Evolutionary conservation across 2,113 vertebrate genomes (phyloP), one percentile per base, ranked within the genome.

Genomic region (Colossoma macropomum): DNA sequence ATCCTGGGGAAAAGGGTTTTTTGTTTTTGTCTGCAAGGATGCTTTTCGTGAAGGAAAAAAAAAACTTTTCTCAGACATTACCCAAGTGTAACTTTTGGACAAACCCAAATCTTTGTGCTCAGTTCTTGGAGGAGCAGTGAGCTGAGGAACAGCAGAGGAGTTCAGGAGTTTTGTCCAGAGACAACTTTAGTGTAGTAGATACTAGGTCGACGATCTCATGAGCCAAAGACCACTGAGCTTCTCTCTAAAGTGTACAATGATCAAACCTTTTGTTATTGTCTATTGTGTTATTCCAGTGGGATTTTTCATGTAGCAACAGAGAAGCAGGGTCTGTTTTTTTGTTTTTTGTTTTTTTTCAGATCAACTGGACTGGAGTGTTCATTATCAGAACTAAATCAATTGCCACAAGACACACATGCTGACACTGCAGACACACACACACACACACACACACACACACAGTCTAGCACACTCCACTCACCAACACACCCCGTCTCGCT

Each of bases 251-350:
- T 88, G 80, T 91, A 85, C 85, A 88, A 84, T 82, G 84, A 85
- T 89, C 89, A 88, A 76, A 66, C 85, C 28, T 79, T 84, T 75
- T 84, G 68, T 89, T 34, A 85, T 87, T 84, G 74, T 86, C 85
- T 92, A 78, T 80, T 80, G 77, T 69, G 23, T 68, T 45, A 25
- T 70, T 92, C 86, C 85, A 82, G 70, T 82, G 87, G 90, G 79
- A 84, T 89, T 84, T 76, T 75, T 88, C 86, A 92, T 93, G 93
- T 94, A 94, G 93, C 92, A 93, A 89, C 56, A 69, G 76, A 87
- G 75, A 84, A 85, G 70, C 77, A n/a, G 78, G 81, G 76, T 87
- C 86, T 82, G 87, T 54, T 17, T 54, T 1, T 50, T 10, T 50
- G 1, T 50, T 85, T 87, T 81, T 73, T 32, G 1, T 59, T 7